Conservation (phyloP, 2,797 vertebrate genomes). For the Borostomias antarcticus region DNA sequence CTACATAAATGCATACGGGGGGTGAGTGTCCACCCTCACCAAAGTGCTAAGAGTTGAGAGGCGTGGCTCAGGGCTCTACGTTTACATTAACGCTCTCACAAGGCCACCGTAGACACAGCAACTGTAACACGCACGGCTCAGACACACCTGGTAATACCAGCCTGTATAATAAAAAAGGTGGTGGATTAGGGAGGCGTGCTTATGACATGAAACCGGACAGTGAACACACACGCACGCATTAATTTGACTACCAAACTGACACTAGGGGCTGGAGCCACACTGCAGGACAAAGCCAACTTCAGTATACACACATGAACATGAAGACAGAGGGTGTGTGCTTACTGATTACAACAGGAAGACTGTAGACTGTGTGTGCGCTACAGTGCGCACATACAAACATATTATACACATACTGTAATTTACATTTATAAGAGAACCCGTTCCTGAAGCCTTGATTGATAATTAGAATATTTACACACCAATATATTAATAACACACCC, state of each 20-base stretch:
- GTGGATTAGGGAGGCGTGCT: too few species aligned
- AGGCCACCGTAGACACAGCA: constrained; percentile 18
- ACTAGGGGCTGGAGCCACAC: background rate
- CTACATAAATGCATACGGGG: constrained; percentile 40
- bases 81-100: constrained; percentile 30
- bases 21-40: constrained; percentile 29
- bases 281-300: background rate
- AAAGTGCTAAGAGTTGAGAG: constrained; percentile 51
- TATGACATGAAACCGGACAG: background rate
- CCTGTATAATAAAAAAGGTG: too few species aligned
- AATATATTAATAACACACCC: constrained; percentile 66
- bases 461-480: constrained; percentile 70
- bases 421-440: constrained; percentile 8
- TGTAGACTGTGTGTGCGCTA: background rate
- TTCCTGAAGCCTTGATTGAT: background rate
- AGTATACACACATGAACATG: too few species aligned
- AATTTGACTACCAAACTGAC: background rate
- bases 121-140: background rate
- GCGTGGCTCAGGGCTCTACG: constrained; percentile 31
- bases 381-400: background rate
- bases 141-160: background rate
- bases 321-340: too few species aligned
- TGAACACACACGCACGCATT: background rate
- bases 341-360: background rate
- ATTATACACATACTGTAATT: background rate